phyloP scores from a whole-genome alignment of 2,113 vertebrate genomes.

The Festucalex cinctus region DNA sequence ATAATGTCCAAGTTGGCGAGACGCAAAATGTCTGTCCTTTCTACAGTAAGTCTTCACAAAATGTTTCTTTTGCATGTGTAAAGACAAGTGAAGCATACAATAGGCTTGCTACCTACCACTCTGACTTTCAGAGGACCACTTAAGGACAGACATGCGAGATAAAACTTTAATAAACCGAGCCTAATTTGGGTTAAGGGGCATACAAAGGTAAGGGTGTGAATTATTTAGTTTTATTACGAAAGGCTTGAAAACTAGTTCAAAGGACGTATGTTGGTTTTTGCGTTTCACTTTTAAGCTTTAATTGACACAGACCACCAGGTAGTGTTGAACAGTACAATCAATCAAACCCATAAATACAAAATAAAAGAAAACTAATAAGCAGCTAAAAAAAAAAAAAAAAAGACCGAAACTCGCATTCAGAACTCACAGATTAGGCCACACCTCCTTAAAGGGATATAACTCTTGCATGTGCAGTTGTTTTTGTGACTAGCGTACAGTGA shows the following conservation, averaged over 20 bases:
- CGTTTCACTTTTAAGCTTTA: not conserved
- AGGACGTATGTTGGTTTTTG: not conserved
- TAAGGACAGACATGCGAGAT: slow-evolving; percentile 14
- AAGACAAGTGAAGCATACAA: slow-evolving; percentile 2
- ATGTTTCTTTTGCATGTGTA: not conserved
- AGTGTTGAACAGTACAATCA: too few species aligned
- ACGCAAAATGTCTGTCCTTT: not conserved
- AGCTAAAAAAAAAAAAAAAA: too few species aligned
- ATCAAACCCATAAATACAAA: too few species aligned
- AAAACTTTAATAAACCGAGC: slow-evolving; percentile 22
- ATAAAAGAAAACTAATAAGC: too few species aligned
- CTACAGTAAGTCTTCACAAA: not conserved
- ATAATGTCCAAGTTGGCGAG: not conserved
- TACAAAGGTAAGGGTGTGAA: slow-evolving; percentile 26
- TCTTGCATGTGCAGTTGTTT: too few species aligned
- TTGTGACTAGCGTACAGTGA: not conserved
- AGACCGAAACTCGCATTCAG: too few species aligned
- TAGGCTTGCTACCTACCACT: not conserved
- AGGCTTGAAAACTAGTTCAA: slow-evolving; percentile 1
- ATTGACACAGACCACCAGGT: not conserved
- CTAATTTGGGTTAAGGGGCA: slow-evolving; percentile 26
- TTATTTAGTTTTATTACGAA: slow-evolving; percentile 23
- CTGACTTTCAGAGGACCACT: slow-evolving; percentile 18
- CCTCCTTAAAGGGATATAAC: too few species aligned
- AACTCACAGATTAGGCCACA: too few species aligned